A percentile compares a stretch with the other conserved stretches of the same genome.
Conservation (phyloP, 2,113 vertebrate genomes). For the Tupaia chinensis region DNA sequence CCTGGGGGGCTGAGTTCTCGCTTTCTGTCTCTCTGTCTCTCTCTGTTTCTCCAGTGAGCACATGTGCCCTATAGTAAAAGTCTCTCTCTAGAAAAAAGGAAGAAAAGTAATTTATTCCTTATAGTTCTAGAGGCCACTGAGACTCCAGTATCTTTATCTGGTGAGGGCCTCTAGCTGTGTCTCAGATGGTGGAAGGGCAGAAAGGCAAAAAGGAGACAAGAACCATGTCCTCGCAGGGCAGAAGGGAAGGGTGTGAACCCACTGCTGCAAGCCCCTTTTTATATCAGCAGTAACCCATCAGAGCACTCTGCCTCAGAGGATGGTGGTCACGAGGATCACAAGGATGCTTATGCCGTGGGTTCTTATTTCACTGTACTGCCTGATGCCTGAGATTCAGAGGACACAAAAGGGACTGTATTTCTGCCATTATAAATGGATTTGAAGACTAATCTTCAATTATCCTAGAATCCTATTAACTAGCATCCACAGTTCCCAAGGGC, state of each 20-base stretch:
- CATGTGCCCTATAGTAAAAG: no score
- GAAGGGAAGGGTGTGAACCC: not conserved
- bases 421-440: not conserved
- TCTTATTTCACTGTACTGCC: not conserved
- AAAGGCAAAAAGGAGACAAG: not conserved
- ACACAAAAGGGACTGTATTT: not conserved
- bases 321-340: not conserved
- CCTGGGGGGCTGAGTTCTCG: no score
- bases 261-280: not conserved
- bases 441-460: not conserved
- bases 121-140: not conserved
- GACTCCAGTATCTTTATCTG: not conserved
- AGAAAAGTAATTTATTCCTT: not conserved
- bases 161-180: not conserved
- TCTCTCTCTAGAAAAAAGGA: not conserved
- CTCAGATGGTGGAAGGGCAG: not conserved
- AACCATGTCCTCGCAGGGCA: not conserved
- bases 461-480: not conserved
- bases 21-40: no score
- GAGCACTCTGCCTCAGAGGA: not conserved
- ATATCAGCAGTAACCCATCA: not conserved
- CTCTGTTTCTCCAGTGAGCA: no score
- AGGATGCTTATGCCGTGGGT: not conserved
- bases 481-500: not conserved
- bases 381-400: not conserved